Percentiles rank a stretch among this genome's conserved stretches.
Evolutionary conservation across 64 coral and sea anemone genomes (phyloP).

Genomic region (Porites lutea): DNA sequence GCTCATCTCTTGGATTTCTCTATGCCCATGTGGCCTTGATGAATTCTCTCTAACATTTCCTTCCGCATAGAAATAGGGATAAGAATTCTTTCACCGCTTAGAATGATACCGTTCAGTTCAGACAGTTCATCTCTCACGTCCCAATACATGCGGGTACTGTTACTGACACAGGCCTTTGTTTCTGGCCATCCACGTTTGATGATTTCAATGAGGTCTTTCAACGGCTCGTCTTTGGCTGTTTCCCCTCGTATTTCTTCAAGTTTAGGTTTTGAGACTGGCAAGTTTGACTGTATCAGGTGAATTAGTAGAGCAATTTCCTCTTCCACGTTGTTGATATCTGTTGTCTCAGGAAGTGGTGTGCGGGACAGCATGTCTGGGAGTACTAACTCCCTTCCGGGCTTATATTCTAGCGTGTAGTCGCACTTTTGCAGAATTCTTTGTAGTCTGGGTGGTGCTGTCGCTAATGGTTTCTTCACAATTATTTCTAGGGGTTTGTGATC

Average conservation of each 20-base stretch:
- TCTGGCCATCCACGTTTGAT: too few species aligned
- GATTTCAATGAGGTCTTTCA: too few species aligned
- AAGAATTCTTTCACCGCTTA: too few species aligned
- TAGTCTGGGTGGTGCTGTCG: slow-evolving; percentile 36
- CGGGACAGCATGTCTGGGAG: slow-evolving; percentile 46
- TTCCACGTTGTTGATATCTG: not conserved
- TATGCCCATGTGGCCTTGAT: too few species aligned
- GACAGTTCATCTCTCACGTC: too few species aligned
- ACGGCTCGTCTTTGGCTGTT: not conserved
- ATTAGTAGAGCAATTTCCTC: not conserved
- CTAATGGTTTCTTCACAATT: slow-evolving; percentile 59
- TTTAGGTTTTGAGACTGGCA: slow-evolving; percentile 41
- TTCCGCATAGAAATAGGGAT: too few species aligned
- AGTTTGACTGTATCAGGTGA: too few species aligned
- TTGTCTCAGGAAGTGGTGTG: slow-evolving; percentile 30
- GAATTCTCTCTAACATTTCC: too few species aligned
- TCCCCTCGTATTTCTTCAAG: slow-evolving; percentile 6
- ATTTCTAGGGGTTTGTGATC: slow-evolving; percentile 11
- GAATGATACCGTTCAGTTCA: too few species aligned
- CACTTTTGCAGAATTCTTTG: slow-evolving; percentile 66
- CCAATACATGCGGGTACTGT: too few species aligned
- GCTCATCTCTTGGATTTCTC: too few species aligned
- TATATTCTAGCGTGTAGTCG: slow-evolving; percentile 49
- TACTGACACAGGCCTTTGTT: too few species aligned
- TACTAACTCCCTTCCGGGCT: slow-evolving; percentile 52